phyloP scores from a whole-genome alignment of 1,140 invertebrate genomes.

The Diabrotica virgifera region DNA sequence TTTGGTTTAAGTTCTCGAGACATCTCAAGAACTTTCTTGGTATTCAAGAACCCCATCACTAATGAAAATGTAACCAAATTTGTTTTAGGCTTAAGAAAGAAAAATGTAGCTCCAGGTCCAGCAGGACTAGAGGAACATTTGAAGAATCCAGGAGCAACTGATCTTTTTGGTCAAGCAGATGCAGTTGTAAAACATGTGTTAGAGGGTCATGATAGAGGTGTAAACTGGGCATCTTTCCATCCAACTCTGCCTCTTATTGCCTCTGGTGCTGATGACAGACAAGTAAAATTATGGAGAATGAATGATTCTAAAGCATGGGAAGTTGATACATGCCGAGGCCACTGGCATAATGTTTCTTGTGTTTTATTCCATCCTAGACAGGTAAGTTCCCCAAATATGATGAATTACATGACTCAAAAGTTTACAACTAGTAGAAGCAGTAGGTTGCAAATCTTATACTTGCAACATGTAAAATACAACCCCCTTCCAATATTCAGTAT shows the following conservation, averaged over 20 bases:
- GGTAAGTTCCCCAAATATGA: conserved; percentile 14
- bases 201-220: conserved; percentile 95
- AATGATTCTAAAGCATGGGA: conserved; percentile 99
- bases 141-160: conserved; percentile 83
- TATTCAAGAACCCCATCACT: too few relatives aligned
- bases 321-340: conserved; percentile 96
- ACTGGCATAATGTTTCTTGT: conserved; percentile 99
- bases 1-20: too few relatives aligned
- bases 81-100: conserved; percentile 79
- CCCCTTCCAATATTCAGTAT: too few relatives aligned
- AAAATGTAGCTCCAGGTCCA: conserved; percentile 94
- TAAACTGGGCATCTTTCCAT: conserved; percentile 99
- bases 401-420: too few relatives aligned
- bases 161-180: conserved; percentile 96
- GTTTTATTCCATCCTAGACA: conserved; percentile 96
- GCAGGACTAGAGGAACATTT: conserved; percentile 86
- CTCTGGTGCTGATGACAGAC: conserved; percentile 96
- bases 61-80: neutral
- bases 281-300: conserved; percentile 98
- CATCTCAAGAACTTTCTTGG: too few relatives aligned
- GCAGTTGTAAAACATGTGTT: conserved; percentile 97
- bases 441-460: too few relatives aligned
- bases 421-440: too few relatives aligned
- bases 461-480: too few relatives aligned
- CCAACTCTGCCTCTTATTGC: conserved; percentile 92